Evolutionary conservation across 2,113 vertebrate species (phyloP).

Genomic region (Nothobranchius furzeri): DNA sequence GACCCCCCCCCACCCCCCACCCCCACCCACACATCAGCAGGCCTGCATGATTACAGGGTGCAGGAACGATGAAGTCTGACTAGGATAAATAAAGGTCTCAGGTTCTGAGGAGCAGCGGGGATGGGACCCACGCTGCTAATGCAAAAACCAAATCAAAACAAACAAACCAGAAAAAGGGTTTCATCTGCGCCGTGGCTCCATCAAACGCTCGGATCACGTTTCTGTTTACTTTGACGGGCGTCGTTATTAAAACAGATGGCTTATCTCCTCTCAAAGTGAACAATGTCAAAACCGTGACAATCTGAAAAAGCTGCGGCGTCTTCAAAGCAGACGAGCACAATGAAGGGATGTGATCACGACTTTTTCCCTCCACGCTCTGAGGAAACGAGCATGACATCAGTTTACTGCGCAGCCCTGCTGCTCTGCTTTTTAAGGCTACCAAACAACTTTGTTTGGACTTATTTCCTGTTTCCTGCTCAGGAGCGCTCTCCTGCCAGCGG

Average conservation of each 20-base stretch:
- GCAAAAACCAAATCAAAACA: constrained; percentile 21
- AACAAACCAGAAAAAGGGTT: constrained; percentile 3
- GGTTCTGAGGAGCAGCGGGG: constrained; percentile 17
- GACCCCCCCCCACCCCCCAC: background rate
- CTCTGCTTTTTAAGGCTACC: constrained; percentile 1
- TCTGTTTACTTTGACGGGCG: constrained; percentile 40
- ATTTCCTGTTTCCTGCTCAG: constrained; percentile 25
- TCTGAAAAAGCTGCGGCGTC: background rate
- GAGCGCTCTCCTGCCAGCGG: constrained; percentile 19
- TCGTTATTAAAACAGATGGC: constrained; percentile 35
- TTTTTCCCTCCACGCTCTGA: background rate
- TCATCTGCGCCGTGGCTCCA: background rate
- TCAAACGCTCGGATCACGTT: constrained; percentile 29
- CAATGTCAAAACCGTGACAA: background rate
- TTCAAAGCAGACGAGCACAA: constrained; percentile 4
- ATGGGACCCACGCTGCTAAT: constrained; percentile 34
- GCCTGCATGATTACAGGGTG: constrained; percentile 69
- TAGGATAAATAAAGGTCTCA: constrained; percentile 62
- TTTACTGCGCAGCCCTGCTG: background rate
- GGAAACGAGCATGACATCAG: background rate
- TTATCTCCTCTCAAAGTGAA: background rate
- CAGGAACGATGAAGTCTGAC: constrained; percentile 57
- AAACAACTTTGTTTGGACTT: background rate
- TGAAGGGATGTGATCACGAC: background rate
- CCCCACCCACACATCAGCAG: constrained; percentile 6